Evolutionary conservation across 2,888 invertebrate genomes (phyloP).

Genomic region (Pachymerium ferrugineum): DNA sequence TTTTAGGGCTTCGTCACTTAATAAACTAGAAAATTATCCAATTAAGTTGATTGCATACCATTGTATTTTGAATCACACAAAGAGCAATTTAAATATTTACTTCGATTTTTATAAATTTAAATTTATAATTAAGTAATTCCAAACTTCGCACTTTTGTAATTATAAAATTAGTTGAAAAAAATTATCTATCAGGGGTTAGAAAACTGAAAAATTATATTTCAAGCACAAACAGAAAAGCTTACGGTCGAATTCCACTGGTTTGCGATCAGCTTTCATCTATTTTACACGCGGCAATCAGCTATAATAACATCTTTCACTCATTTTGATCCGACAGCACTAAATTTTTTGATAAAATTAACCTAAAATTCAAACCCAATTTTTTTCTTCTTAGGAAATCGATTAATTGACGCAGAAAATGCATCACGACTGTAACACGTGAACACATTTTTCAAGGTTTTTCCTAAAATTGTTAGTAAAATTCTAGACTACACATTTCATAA

Average conservation of each 20-base stretch:
- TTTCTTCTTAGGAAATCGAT: too few species aligned
- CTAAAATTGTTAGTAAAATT: not conserved
- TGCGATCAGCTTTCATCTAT: not conserved
- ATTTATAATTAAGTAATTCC: too few species aligned
- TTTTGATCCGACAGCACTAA: too few species aligned
- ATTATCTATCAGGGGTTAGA: too few species aligned
- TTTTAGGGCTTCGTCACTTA: not conserved
- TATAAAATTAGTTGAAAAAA: too few species aligned
- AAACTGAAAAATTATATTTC: not conserved
- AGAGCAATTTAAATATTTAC: not conserved
- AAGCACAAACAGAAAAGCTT: not conserved
- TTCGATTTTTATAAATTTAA: too few species aligned
- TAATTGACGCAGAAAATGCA: not conserved
- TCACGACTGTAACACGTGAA: not conserved
- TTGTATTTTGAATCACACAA: too few species aligned
- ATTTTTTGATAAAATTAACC: too few species aligned
- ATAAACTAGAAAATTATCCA: not conserved
- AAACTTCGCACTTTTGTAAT: too few species aligned
- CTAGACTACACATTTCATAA: too few species aligned
- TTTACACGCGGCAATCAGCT: not conserved
- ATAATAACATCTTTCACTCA: not conserved
- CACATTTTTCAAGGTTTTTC: not conserved
- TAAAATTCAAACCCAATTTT: not conserved
- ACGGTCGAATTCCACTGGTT: not conserved
- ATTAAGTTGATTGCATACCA: not conserved